Evolutionary conservation across 2,113 vertebrate species (phyloP).

Genomic region (Lasiurus borealis): DNA sequence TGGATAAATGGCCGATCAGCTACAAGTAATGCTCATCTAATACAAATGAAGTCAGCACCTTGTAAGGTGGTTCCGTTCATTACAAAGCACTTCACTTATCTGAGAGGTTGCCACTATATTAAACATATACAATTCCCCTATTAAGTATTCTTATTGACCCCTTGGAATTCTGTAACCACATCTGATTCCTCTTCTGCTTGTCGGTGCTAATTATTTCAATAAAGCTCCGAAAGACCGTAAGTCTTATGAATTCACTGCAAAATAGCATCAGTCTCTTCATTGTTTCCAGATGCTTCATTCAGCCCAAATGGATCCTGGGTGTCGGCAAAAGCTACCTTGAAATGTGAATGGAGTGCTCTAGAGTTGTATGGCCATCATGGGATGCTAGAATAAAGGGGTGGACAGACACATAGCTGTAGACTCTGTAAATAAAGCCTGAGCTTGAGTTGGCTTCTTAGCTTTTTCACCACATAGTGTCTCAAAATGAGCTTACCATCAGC

Average conservation of each 20-base stretch:
- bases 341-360: neutral
- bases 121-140: conserved; percentile 64
- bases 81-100: conserved; percentile 39
- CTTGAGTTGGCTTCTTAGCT: neutral
- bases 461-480: neutral
- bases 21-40: neutral
- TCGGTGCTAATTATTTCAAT: conserved; percentile 67
- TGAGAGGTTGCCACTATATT: conserved; percentile 67
- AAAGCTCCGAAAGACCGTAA: neutral
- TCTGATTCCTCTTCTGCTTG: conserved; percentile 66
- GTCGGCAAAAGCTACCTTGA: neutral
- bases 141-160: conserved; percentile 63
- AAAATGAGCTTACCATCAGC: neutral
- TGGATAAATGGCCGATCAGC: neutral
- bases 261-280: neutral
- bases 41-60: neutral
- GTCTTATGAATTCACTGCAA: neutral
- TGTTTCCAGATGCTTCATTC: neutral
- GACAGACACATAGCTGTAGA: neutral
- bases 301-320: neutral
- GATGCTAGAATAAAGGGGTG: neutral
- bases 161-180: conserved; percentile 46
- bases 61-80: conserved; percentile 17
- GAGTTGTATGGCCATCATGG: neutral
- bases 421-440: neutral